phyloP scores from a whole-genome alignment of 2,888 invertebrate genomes.

The Melinopterus prodromus region DNA sequence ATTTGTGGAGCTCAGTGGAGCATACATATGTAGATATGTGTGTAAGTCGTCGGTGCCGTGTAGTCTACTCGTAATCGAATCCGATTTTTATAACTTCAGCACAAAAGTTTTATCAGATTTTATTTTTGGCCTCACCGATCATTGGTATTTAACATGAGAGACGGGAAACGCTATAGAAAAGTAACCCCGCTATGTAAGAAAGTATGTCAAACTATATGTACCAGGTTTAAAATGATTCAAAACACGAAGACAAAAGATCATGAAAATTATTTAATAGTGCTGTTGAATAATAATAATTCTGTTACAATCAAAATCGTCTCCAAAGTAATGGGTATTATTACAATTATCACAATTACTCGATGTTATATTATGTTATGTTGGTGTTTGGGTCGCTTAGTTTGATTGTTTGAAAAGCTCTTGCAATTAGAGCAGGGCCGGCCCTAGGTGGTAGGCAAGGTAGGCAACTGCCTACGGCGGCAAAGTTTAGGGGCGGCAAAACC shows the following conservation, averaged over 20 bases:
- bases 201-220: not conserved
- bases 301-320: too few relatives aligned
- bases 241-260: not conserved
- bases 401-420: too few relatives aligned
- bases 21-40: not conserved
- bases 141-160: not conserved
- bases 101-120: not conserved
- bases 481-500: too few relatives aligned
- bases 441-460: too few relatives aligned
- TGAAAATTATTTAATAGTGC: too few relatives aligned
- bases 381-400: too few relatives aligned
- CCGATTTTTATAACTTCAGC: not conserved
- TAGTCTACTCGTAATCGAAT: not conserved
- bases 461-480: too few relatives aligned
- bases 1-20: not conserved
- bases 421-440: too few relatives aligned
- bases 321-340: too few relatives aligned
- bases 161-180: not conserved
- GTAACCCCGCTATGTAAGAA: not conserved
- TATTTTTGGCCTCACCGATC: not conserved
- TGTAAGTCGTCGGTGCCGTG: not conserved
- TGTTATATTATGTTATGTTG: too few relatives aligned
- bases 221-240: not conserved
- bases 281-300: too few relatives aligned
- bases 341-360: too few relatives aligned